Conservation (phyloP, 2,797 vertebrate genomes). For the Sebastes diploproa region DNA sequence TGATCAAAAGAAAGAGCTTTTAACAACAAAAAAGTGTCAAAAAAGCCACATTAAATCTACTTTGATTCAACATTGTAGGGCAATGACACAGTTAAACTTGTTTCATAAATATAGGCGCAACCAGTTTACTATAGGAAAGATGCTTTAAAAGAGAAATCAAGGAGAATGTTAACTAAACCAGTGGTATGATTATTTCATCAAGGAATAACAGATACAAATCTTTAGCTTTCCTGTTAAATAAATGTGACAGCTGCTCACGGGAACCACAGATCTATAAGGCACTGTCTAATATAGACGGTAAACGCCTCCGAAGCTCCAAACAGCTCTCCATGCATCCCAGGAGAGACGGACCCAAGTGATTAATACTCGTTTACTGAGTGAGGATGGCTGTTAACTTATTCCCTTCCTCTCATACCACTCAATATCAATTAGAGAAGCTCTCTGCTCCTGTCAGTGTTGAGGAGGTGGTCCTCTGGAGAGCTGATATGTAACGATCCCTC, state of each 20-base stretch:
- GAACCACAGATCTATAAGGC: not conserved
- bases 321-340: slow-evolving; percentile 6
- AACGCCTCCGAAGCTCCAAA: slow-evolving; percentile 5
- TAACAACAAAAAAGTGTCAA: not conserved
- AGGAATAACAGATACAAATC: not conserved
- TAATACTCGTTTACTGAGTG: slow-evolving; percentile 52
- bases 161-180: not conserved
- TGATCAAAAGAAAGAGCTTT: not conserved
- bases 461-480: slow-evolving; percentile 21
- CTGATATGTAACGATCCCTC: slow-evolving; percentile 7
- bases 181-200: not conserved
- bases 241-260: not conserved
- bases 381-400: slow-evolving; percentile 33
- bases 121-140: too few relatives aligned
- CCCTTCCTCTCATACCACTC: slow-evolving; percentile 47
- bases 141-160: not conserved
- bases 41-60: not conserved
- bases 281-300: slow-evolving; percentile 46
- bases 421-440: slow-evolving; percentile 66
- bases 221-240: not conserved
- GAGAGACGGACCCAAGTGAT: slow-evolving; percentile 46
- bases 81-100: not conserved
- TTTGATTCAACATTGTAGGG: not conserved
- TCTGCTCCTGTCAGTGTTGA: slow-evolving; percentile 1
- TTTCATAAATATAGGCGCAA: too few relatives aligned